Percentiles rank a stretch among this genome's conserved stretches.
Conservation (phyloP, 2,888 invertebrate species). For the Plusia festucae region DNA sequence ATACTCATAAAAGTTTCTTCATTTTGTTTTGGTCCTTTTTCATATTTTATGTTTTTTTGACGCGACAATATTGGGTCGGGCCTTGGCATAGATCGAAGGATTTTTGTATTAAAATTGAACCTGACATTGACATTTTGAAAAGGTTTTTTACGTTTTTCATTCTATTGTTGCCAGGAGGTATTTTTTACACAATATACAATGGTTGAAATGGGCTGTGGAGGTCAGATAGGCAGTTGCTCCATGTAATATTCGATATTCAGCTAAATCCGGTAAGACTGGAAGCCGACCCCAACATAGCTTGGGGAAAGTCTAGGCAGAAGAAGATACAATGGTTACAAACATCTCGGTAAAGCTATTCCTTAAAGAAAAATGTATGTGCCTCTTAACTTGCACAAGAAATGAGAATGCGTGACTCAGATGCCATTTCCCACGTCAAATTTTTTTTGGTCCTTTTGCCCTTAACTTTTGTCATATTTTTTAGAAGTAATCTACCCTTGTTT, state of each 20-base stretch:
- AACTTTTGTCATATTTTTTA: neutral
- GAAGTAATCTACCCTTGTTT: slow-evolving; percentile 1
- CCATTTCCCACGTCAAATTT: neutral
- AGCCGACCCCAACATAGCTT: too few relatives aligned
- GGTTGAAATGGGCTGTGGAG: too few relatives aligned
- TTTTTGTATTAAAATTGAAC: neutral
- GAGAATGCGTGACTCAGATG: neutral
- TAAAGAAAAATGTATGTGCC: neutral
- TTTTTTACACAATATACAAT: neutral
- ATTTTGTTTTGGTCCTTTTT: slow-evolving; percentile 1
- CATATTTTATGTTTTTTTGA: slow-evolving; percentile 1
- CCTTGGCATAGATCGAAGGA: neutral
- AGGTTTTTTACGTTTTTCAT: neutral
- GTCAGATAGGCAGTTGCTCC: too few relatives aligned
- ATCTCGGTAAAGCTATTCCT: too few relatives aligned
- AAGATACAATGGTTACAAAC: too few relatives aligned
- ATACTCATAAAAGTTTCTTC: slow-evolving; percentile 11
- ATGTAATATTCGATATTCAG: too few relatives aligned
- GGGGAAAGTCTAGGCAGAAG: too few relatives aligned
- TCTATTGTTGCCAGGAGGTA: neutral
- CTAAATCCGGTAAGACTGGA: too few relatives aligned
- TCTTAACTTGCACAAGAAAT: neutral
- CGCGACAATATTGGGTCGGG: neutral
- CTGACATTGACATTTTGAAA: neutral
- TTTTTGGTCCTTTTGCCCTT: neutral